Evolutionary conservation across 2,888 invertebrate species (phyloP).

Genomic region (Nasonovia ribisnigri): DNA sequence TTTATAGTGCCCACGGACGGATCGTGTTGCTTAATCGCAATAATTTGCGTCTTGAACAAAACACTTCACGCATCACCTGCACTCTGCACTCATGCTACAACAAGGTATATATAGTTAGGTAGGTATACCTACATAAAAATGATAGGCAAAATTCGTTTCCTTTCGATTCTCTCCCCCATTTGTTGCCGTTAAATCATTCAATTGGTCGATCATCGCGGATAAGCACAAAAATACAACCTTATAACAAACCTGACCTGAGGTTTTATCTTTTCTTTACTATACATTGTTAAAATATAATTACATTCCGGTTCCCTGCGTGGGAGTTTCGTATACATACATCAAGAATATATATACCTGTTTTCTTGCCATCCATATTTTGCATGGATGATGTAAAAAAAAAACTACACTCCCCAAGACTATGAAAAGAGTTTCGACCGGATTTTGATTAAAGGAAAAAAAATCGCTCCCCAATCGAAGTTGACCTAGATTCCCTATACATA

Average conservation of each 20-base stretch:
- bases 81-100: background rate
- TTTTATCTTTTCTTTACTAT: conserved; percentile 21
- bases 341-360: conserved; percentile 26
- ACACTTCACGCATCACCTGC: conserved; percentile 33
- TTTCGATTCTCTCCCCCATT: conserved; percentile 17
- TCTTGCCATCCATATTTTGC: conserved; percentile 43
- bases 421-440: conserved; percentile 61
- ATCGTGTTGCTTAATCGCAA: conserved; percentile 27
- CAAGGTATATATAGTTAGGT: background rate
- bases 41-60: conserved; percentile 6
- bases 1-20: background rate
- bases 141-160: conserved; percentile 49
- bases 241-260: conserved; percentile 37
- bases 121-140: conserved; percentile 19
- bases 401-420: conserved; percentile 23
- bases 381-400: background rate
- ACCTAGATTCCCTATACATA: conserved; percentile 56
- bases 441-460: conserved; percentile 48
- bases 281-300: conserved; percentile 46
- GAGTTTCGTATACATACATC: conserved; percentile 30
- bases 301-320: conserved; percentile 62
- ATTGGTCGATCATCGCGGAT: conserved; percentile 57
- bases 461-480: conserved; percentile 49
- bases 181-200: conserved; percentile 47
- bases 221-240: conserved; percentile 35